These are phyloP conservation scores for Phymastichus coffea DNA, from an alignment of 1,140 invertebrate genomes.

Conservation along the genomic window DNA sequence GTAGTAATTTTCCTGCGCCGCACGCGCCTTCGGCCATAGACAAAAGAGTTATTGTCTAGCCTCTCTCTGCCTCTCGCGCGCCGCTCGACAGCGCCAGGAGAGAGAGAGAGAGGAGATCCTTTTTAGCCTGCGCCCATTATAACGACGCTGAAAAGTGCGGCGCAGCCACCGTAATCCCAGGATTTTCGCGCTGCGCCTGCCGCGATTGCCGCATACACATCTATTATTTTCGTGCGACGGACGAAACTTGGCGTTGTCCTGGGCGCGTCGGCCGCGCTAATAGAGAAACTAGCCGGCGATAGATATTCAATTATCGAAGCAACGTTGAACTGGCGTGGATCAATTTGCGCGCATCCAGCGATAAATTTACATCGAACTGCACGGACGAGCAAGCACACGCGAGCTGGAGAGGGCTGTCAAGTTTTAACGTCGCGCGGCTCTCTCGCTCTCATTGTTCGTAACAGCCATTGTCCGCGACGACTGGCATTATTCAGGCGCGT, in stretches of 20 bases:
- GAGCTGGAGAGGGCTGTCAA: constrained; percentile 29
- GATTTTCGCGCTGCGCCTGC: not conserved
- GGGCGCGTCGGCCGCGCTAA: no score
- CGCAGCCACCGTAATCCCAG: not conserved
- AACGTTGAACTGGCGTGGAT: no score
- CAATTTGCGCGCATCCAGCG: not conserved
- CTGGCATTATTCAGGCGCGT: constrained; percentile 29
- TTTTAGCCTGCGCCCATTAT: constrained; percentile 7
- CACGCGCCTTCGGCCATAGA: constrained; percentile 41
- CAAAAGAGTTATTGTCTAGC: constrained; percentile 45
- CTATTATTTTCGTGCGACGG: no score
- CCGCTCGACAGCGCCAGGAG: not conserved
- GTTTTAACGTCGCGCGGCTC: constrained; percentile 24
- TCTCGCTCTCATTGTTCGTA: constrained; percentile 17
- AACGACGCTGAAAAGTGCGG: constrained; percentile 20
- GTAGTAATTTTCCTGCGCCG: constrained; percentile 40
- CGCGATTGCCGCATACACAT: not conserved
- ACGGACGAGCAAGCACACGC: constrained; percentile 19
- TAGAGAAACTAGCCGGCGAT: no score
- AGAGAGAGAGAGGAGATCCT: no score
- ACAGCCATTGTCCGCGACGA: constrained; percentile 28
- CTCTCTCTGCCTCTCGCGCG: constrained; percentile 12
- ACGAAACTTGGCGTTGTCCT: no score
- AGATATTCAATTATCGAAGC: no score
- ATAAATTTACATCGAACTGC: not conserved